These are phyloP conservation scores for Linhomoeus sp. DNA, from an alignment of 2,888 invertebrate genomes.

Conservation along the genomic window DNA sequence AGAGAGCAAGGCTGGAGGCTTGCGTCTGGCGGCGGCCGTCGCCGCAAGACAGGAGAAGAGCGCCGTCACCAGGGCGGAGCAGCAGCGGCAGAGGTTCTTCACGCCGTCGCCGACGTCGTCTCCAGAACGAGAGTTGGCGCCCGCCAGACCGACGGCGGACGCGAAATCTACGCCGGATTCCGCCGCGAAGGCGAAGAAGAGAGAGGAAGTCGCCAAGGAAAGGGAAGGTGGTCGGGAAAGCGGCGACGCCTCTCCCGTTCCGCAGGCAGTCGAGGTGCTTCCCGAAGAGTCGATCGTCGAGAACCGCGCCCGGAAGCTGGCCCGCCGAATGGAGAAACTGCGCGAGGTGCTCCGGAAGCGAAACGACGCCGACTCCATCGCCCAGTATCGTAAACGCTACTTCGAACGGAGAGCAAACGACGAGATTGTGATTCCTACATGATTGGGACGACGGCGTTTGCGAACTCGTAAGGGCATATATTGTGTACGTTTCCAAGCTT, in stretches of 20 bases:
- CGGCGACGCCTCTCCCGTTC: too few species aligned
- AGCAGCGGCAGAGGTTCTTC: constrained; percentile 1
- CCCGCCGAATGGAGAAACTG: neutral
- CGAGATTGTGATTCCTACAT: too few species aligned
- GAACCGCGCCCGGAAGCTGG: neutral
- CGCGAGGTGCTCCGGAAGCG: neutral
- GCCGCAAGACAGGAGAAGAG: too few species aligned
- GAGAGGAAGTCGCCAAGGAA: neutral
- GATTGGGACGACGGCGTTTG: too few species aligned
- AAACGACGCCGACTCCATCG: constrained; percentile 4
- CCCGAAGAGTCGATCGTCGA: too few species aligned
- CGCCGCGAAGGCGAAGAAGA: neutral
- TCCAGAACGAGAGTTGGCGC: too few species aligned
- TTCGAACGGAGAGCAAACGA: constrained; percentile 3
- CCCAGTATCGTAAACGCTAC: constrained; percentile 4
- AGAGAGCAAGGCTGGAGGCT: neutral
- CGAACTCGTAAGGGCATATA: too few species aligned
- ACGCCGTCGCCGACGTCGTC: constrained; percentile 1
- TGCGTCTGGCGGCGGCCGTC: too few species aligned
- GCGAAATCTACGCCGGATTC: neutral
- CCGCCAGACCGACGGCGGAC: neutral
- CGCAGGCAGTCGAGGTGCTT: too few species aligned
- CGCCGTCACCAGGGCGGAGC: neutral
- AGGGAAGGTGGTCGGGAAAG: neutral
- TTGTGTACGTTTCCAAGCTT: too few species aligned